phyloP scores from a whole-genome alignment of 2,797 vertebrate species.

The Micropoecilia bifurca region DNA sequence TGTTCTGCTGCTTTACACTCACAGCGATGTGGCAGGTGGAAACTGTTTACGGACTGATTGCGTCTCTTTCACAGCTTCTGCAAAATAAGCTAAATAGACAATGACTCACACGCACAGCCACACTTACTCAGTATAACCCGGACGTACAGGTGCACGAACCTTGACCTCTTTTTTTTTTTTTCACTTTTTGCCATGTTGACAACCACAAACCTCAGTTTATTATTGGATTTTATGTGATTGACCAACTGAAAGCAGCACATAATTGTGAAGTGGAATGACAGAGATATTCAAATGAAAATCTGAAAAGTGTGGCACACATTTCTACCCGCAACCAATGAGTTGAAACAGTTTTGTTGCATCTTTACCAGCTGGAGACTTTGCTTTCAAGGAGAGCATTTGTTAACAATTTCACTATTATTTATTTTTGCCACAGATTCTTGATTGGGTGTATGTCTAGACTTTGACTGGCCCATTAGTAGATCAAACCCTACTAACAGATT shows the following conservation, averaged over 20 bases:
- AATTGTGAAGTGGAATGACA: background rate
- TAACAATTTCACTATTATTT: background rate
- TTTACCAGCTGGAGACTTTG: background rate
- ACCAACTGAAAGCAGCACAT: background rate
- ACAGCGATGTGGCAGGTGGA: constrained; percentile 50
- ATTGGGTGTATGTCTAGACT: background rate
- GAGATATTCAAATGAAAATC: background rate
- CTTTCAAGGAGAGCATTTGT: background rate
- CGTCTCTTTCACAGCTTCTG: constrained; percentile 66
- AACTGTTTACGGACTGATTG: constrained; percentile 36
- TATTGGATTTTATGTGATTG: background rate
- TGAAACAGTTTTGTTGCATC: background rate
- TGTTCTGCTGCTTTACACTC: constrained; percentile 65
- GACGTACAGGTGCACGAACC: background rate
- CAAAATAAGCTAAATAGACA: constrained; percentile 74
- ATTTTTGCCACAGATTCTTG: background rate
- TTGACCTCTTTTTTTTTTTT: background rate
- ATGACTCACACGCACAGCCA: constrained; percentile 38
- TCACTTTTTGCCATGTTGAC: background rate
- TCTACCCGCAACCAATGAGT: background rate
- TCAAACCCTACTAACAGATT: no score
- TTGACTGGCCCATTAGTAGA: background rate
- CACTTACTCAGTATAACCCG: constrained; percentile 20
- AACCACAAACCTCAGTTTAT: background rate
- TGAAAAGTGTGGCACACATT: background rate